A percentile compares a stretch with the other conserved stretches of the same genome.
Evolutionary conservation across 2,113 vertebrate species (phyloP).

Genomic region (Monarcha castaneiventris): DNA sequence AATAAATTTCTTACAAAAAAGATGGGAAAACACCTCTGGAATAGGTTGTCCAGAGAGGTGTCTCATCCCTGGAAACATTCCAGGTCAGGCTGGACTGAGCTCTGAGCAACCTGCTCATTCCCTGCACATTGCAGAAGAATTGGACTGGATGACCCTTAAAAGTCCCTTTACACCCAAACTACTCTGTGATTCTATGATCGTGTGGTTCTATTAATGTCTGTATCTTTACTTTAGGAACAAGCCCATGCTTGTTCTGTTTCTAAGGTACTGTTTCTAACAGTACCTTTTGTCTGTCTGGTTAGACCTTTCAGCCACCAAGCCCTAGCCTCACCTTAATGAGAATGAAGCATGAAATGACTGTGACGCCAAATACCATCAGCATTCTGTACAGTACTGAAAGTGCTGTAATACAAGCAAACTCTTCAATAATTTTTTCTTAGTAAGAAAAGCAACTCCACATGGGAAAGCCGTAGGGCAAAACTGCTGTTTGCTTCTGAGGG

Average conservation of each 20-base stretch:
- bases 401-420: neutral
- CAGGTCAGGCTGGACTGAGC: neutral
- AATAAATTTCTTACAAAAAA: neutral
- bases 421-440: neutral
- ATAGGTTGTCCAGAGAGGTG: neutral
- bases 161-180: neutral
- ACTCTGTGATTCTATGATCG: neutral
- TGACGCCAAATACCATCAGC: neutral
- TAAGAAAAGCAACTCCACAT: neutral
- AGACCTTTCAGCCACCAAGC: neutral
- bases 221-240: neutral
- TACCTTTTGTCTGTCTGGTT: neutral
- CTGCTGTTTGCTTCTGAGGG: neutral
- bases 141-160: neutral
- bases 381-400: neutral
- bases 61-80: neutral
- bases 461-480: neutral
- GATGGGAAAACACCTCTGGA: neutral
- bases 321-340: neutral
- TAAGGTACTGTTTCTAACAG: neutral
- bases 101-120: neutral
- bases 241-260: neutral
- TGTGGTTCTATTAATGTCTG: neutral
- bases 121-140: neutral
- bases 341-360: neutral